Evolutionary conservation across 2,113 vertebrate genomes (phyloP).

Genomic region (Cyprichromis sp.): DNA sequence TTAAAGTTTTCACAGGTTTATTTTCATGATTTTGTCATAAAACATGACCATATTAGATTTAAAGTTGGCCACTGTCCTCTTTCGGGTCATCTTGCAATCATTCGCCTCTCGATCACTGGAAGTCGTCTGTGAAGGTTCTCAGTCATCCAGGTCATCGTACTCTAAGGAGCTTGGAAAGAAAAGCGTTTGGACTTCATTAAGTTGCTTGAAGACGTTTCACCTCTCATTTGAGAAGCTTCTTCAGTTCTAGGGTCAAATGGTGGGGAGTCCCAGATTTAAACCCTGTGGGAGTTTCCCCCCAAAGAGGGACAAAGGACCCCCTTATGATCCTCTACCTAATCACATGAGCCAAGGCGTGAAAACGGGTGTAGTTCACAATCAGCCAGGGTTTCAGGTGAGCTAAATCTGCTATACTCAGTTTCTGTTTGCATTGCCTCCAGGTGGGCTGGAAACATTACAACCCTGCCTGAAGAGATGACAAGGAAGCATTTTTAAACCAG

Average conservation of each 20-base stretch:
- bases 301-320: rapidly evolving
- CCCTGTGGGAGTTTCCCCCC: rapidly evolving
- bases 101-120: background rate
- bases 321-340: background rate
- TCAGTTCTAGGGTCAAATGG: background rate
- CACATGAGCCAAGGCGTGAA: background rate
- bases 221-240: background rate
- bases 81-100: background rate
- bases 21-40: background rate
- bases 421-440: background rate
- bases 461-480: background rate
- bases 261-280: rapidly evolving
- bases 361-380: background rate
- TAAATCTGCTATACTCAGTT: background rate
- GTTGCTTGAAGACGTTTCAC: background rate
- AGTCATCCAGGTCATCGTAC: background rate
- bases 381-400: background rate
- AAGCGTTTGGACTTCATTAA: rapidly evolving
- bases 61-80: background rate
- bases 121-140: background rate
- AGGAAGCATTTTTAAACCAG: background rate
- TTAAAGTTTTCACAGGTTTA: background rate
- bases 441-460: background rate
- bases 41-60: background rate
- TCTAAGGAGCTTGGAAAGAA: background rate